These are phyloP conservation scores for Ramphastos sulfuratus DNA, from an alignment of 2,113 vertebrate genomes.

Conservation along the genomic window DNA sequence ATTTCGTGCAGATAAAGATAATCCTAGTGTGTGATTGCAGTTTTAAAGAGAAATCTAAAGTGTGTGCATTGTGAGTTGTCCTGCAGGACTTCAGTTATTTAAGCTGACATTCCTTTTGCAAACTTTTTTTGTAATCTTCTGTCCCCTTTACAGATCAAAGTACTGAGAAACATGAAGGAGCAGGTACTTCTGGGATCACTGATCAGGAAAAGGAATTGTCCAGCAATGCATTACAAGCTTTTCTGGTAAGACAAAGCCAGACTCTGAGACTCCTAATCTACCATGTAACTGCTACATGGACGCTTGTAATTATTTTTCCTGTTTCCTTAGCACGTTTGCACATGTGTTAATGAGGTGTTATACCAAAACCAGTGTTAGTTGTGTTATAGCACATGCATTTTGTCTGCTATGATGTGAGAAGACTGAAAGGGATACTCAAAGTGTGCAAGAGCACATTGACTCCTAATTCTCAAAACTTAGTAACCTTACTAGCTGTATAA, in stretches of 20 bases:
- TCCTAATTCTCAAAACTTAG: neutral
- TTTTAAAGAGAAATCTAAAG: neutral
- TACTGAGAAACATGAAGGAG: conserved; percentile 86
- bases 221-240: conserved; percentile 84
- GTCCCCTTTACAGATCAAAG: conserved; percentile 81
- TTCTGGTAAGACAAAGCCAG: conserved; percentile 78
- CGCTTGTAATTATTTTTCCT: neutral
- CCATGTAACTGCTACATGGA: neutral
- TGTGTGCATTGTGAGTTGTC: neutral
- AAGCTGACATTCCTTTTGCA: neutral
- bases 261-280: neutral
- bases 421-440: neutral
- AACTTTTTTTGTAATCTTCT: neutral
- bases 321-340: neutral
- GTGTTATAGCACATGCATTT: neutral
- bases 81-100: neutral
- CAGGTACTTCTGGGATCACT: conserved; percentile 81
- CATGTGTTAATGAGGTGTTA: neutral
- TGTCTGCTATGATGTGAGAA: neutral
- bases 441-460: fast-evolving
- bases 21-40: neutral
- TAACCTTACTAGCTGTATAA: neutral
- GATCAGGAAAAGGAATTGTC: conserved; percentile 94
- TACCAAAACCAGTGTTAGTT: neutral
- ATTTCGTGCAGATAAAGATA: neutral